A percentile compares a stretch with the other conserved stretches of the same genome.
These are phyloP conservation scores for Gila robusta DNA, from an alignment of 2,797 vertebrate species.

Conservation along the genomic window DNA sequence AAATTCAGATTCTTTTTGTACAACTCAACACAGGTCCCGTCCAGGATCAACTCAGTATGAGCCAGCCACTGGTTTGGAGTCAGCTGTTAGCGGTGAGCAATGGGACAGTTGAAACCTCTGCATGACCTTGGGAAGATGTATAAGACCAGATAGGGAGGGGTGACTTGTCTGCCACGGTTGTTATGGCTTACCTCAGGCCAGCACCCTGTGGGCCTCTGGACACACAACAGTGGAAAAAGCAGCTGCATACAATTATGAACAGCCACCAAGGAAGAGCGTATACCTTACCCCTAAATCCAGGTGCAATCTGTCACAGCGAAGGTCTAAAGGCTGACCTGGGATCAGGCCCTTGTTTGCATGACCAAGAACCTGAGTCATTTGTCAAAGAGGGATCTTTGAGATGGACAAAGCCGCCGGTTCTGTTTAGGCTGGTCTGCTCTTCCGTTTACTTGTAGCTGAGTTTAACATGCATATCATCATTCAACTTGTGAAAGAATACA, in stretches of 20 bases:
- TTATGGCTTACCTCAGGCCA: constrained; percentile 36
- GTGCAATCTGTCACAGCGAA: constrained; percentile 55
- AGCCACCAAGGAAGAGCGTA: constrained; percentile 39
- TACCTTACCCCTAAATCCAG: constrained; percentile 46
- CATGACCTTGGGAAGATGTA: constrained; percentile 59
- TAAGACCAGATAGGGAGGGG: constrained; percentile 2
- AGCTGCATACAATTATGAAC: constrained; percentile 51
- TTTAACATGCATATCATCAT: constrained; percentile 48
- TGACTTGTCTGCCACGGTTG: constrained; percentile 36
- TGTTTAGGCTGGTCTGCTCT: constrained; percentile 53
- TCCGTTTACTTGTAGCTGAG: constrained; percentile 53
- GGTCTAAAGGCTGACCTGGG: constrained; percentile 44
- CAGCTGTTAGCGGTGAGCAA: constrained; percentile 52
- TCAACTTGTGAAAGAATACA: constrained; percentile 51
- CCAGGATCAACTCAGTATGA: neutral
- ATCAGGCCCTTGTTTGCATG: constrained; percentile 58
- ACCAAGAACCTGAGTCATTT: constrained; percentile 51
- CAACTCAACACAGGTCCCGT: neutral
- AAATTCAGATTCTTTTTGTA: neutral
- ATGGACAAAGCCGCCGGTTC: constrained; percentile 49
- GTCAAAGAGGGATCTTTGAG: constrained; percentile 45
- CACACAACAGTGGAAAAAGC: constrained; percentile 42
- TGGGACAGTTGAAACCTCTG: constrained; percentile 50
- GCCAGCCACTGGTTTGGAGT: constrained; percentile 18
- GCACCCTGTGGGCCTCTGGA: constrained; percentile 43